Evolutionary conservation across 2,888 invertebrate species (phyloP), one percentile per base, ranked within the genome.

Genomic region (Strigamia transsilvanica): DNA sequence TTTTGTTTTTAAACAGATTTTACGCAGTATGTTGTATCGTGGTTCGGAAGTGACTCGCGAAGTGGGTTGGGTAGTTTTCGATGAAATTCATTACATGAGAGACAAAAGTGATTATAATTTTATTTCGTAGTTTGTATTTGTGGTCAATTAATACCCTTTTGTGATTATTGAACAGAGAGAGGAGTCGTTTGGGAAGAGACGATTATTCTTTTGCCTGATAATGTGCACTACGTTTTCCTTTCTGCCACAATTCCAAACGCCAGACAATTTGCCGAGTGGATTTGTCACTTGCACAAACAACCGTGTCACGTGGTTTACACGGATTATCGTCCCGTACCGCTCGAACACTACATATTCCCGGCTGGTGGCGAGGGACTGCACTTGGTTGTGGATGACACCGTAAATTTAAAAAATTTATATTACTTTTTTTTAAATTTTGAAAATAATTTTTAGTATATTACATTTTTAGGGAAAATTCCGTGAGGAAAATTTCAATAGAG

Each of bases 121-220:
- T 13, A 6, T n/a, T n/a, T n/a, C 13, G 3, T 51, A 2, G 10
- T 6, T 82, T 82, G n/a, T n/a, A n/a, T 61, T 51, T 82, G 34
- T 3, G 7, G 7, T 34, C 7, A 34, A 7, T 34, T 34, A 7
- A 34, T 34, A n/a, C n/a, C 7, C 3, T 34, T 34, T 34, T 34
- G 3, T 34, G 34, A 34, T 34, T 66, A 9, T 10, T 41, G 41
- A 7, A 13, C 18, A 89, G 99, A 99, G 88, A 91, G 99, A 87
- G 99, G 99, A 80, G 99, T 99, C 9, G 99, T 99, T 0, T 99
- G 99, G 99, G 98, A 98, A 90, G 99, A 99, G 90, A 98, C 99
- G 0, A 91, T 99, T 46, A 99, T 99, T 86, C 90, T 99, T 42
- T 89, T 99, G 56, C 99, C 98, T 0, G 97, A 99, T 88, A 98